A percentile compares a stretch with the other conserved stretches of the same genome.
Evolutionary conservation across 2,113 vertebrate species (phyloP).

Genomic region (Callipepla squamata): DNA sequence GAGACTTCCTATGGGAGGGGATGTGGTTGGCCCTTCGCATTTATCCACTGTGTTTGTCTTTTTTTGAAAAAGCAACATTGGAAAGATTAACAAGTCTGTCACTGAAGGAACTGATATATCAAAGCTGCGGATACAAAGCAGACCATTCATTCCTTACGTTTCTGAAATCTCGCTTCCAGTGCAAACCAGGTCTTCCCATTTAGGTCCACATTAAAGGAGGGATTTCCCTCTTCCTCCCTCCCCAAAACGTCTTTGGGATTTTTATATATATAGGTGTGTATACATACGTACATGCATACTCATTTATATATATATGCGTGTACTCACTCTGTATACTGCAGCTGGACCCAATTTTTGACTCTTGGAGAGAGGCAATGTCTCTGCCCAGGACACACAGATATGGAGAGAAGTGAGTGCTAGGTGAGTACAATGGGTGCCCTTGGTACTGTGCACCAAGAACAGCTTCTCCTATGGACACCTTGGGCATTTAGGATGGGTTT

Average conservation of each 20-base stretch:
- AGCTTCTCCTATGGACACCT: not conserved
- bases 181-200: constrained; percentile 61
- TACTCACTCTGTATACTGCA: not conserved
- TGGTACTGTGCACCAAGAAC: not conserved
- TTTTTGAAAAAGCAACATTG: constrained; percentile 74
- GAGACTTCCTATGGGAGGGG: constrained; percentile 79
- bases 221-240: constrained; percentile 53
- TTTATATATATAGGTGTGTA: not conserved
- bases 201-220: constrained; percentile 59
- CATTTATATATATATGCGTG: too few species aligned
- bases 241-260: not conserved
- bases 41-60: constrained; percentile 77
- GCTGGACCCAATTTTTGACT: not conserved
- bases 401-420: not conserved
- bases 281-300: not conserved
- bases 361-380: not conserved
- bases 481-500: not conserved
- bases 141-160: constrained; percentile 72
- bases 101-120: constrained; percentile 75
- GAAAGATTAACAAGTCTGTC: constrained; percentile 79
- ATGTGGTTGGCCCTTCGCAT: constrained; percentile 74
- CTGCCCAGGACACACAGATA: not conserved
- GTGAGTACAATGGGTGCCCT: not conserved
- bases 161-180: constrained; percentile 67
- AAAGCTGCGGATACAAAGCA: constrained; percentile 75